Conservation (phyloP, 2,797 vertebrate genomes). For the Smutsia temminckii region DNA sequence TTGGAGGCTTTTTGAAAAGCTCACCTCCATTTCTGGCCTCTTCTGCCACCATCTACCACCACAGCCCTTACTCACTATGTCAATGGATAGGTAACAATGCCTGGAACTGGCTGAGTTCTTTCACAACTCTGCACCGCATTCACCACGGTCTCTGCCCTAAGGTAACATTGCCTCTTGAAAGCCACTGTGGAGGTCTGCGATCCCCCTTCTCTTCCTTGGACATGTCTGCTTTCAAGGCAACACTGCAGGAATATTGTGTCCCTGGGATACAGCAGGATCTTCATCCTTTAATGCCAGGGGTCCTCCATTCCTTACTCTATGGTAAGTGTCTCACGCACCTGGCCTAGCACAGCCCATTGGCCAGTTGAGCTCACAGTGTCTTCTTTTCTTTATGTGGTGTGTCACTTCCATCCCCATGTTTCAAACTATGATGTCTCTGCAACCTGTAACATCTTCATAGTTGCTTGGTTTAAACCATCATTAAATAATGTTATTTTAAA, state of each 20-base stretch:
- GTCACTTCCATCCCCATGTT: background rate
- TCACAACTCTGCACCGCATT: background rate
- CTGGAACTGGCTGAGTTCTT: background rate
- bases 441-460: background rate
- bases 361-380: background rate
- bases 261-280: background rate
- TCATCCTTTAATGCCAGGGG: background rate
- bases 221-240: background rate
- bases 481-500: conserved; percentile 31
- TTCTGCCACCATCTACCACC: background rate
- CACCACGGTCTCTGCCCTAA: background rate
- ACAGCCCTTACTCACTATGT: accelerated
- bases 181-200: background rate
- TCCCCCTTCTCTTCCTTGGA: background rate
- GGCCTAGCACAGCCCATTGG: accelerated
- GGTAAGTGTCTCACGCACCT: background rate
- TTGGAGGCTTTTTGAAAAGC: background rate
- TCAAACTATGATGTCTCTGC: background rate
- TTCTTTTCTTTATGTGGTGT: background rate
- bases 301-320: background rate
- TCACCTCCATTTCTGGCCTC: background rate
- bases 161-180: background rate
- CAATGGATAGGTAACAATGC: accelerated
- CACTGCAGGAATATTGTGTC: accelerated
- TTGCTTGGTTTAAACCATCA: background rate